Base-by-base conservation (phyloP, 2,888 invertebrate genomes). In the Cephus runcator region DNA sequence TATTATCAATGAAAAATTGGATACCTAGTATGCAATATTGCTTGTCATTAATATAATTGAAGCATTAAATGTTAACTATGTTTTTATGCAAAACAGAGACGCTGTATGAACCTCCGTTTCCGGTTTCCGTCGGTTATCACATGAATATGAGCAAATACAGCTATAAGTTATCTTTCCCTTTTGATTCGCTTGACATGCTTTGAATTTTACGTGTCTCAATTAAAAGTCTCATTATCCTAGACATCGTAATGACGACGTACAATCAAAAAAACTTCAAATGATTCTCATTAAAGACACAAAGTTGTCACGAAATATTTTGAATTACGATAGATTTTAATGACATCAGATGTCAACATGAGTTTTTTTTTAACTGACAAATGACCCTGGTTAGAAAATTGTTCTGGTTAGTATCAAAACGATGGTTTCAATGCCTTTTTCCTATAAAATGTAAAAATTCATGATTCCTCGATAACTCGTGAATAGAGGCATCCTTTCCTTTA, bases 61-160 rank as follows among this genome's bases (percentile, higher is more conserved):
- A 86, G 84, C 80, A 82, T 78, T 79, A 77, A 80, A 80, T 81
- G 80, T 82, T 83, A 83, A 80, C 75, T 81, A 76, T 69, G 77
- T 80, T 80, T 77, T 79, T 83, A 78, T 30, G 31, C 23, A 34
- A 71, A 71, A 34, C 71, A 71, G 56, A 71, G 71, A 71, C 34
- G 23, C 31, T 83, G 75, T 82, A 81, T 79, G 80, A 81, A 84
- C 85, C 83, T 82, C 82, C 82, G 81, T 80, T 85, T 82, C 81
- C 76, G 81, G 80, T 83, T 84, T 82, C 33, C 82, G 83, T 85
- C 84, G 82, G 81, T 84, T 87, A 88, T 88, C 87, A 88, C 88
- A 87, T 85, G 84, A 87, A 84, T 84, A 86, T 87, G 87, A 87
- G 86, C 85, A 87, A 85, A 81, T 81, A 83, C 78, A 82, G 79